Base-by-base conservation (phyloP, 2,888 invertebrate species). In the Malacosoma neustria region DNA sequence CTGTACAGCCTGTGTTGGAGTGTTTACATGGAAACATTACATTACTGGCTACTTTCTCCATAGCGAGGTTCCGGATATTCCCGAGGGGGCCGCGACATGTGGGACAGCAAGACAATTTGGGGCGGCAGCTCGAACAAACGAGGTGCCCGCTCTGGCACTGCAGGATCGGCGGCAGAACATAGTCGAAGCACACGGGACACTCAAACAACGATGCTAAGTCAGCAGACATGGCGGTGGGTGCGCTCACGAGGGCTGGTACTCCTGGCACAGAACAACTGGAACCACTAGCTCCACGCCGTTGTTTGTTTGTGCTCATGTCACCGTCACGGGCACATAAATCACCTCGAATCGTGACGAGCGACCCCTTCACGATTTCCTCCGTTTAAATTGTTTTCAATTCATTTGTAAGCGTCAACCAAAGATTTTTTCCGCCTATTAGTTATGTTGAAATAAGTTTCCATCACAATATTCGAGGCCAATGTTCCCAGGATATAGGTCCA, bases 11-110 rank as follows among this genome's bases (percentile, higher is more conserved):
- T 46, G 96, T 96, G 52, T 93, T 93, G 38, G 96, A 94, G 87
- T 98, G 99, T 86, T 98, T 98, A 87, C 99, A 99, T 1, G 99
- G 99, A 66, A 99, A 99, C 91, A 96, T 94, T 33, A 99, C 96
- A 59, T 97, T 98, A 58, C 95, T 94, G 30, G 99, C 99, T 29
- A 99, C 98, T 79, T 99, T 99, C 72, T 99, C 99, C 98, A 99
- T 98, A 22, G 98, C 99, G 68, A 99, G 88, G 82, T 99, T 99
- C 49, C 99, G 90, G 59, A 99, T 99, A 77, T 98, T 98, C 81
- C 93, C 94, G 68, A 99, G 88, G 29, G 98, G 97, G 42, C 99
- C 99, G 46, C 99, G 91, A 73, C 99, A 99, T 43, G 98, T 99
- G 32, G 99, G 99, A 81, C 99, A 99, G 77, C 97, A 96, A 48